Percentiles rank a stretch among this genome's conserved stretches.
Conservation (phyloP, 2,888 invertebrate genomes). For the Epinotia nisella region DNA sequence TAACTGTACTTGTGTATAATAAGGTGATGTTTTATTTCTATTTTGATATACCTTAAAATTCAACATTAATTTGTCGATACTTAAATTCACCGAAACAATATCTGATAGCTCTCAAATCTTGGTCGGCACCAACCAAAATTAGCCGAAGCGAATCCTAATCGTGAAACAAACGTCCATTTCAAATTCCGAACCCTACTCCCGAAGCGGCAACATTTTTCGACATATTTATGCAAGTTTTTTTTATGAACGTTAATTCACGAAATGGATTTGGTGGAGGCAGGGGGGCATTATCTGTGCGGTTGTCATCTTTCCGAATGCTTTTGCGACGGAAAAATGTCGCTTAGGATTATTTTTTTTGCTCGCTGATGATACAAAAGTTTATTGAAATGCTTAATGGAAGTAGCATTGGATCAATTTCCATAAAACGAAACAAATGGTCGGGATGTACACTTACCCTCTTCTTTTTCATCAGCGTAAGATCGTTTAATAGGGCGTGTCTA, state of each 20-base stretch:
- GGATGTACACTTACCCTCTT: conserved; percentile 20
- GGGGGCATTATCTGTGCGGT: conserved; percentile 52
- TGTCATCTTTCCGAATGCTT: conserved; percentile 53
- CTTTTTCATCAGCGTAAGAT: conserved; percentile 21
- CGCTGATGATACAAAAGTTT: conserved; percentile 41
- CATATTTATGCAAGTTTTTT: conserved; percentile 65
- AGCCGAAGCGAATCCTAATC: conserved; percentile 65
- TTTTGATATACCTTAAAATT: too few species aligned
- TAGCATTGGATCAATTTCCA: conserved; percentile 45
- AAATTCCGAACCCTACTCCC: conserved; percentile 57
- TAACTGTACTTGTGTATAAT: too few species aligned
- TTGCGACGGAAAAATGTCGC: conserved; percentile 51
- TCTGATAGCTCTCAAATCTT: conserved; percentile 19
- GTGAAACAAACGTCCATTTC: conserved; percentile 52
- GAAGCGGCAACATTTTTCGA: conserved; percentile 62
- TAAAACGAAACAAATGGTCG: conserved; percentile 38
- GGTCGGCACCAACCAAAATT: conserved; percentile 61
- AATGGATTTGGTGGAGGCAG: conserved; percentile 69
- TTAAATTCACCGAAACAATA: conserved; percentile 1
- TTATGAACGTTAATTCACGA: conserved; percentile 73
- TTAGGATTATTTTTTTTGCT: conserved; percentile 49
- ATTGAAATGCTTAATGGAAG: conserved; percentile 47
- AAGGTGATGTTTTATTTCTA: too few species aligned
- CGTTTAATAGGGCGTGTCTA: conserved; percentile 24
- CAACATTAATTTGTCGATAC: too few species aligned